Percentiles rank a stretch among this genome's conserved stretches.
Evolutionary conservation across 2,113 vertebrate species (phyloP).

Genomic region (Cygnus buccinator): DNA sequence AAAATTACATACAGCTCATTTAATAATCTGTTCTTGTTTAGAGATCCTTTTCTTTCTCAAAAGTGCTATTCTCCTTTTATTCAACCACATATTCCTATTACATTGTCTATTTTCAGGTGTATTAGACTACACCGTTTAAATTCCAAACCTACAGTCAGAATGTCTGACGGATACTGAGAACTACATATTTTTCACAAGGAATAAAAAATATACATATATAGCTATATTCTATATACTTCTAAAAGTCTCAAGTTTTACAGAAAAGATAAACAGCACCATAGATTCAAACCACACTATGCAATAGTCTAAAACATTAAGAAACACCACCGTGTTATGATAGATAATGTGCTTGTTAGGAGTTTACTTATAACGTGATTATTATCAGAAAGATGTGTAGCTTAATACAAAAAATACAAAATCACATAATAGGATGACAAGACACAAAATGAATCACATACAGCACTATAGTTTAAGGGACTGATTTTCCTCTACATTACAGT

Average conservation of each 20-base stretch:
- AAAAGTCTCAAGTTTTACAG: neutral
- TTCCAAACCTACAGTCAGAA: constrained; percentile 3
- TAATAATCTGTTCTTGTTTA: constrained; percentile 33
- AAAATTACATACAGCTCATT: constrained; percentile 24
- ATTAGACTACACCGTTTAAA: constrained; percentile 22
- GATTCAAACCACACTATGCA: neutral
- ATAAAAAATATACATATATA: neutral
- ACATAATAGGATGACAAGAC: neutral
- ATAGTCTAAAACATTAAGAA: neutral
- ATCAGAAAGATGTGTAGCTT: neutral
- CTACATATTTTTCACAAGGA: neutral
- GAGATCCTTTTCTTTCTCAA: constrained; percentile 29
- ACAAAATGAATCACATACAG: neutral
- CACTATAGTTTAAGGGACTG: neutral
- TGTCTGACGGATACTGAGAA: neutral
- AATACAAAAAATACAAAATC: neutral
- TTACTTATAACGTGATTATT: neutral
- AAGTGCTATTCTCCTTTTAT: constrained; percentile 39
- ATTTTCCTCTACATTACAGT: neutral
- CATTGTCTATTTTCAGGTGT: constrained; percentile 21
- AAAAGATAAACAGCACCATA: neutral
- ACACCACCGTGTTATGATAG: neutral
- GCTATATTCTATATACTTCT: neutral
- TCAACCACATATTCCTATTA: constrained; percentile 55
- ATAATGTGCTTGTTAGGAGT: neutral